Conservation (phyloP, 2,888 invertebrate genomes). For the Aplocera efformata region DNA sequence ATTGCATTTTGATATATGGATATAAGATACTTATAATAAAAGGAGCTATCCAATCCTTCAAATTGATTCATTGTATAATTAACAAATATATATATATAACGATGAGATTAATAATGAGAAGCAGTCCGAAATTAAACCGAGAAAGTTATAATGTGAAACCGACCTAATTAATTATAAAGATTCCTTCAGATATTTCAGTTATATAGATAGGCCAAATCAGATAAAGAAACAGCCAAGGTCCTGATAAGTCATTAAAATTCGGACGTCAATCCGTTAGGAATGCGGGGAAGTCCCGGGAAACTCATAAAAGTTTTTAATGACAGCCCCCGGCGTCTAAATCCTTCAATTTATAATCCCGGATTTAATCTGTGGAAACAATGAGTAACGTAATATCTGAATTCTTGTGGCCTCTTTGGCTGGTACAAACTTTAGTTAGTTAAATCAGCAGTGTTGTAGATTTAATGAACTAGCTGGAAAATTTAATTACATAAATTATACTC, state of each 20-base stretch:
- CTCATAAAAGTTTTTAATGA: slow-evolving; percentile 63
- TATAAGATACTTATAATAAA: not conserved
- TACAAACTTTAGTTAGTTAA: too few relatives aligned
- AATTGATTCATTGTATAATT: too few relatives aligned
- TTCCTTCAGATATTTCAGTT: not conserved
- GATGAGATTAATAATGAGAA: too few relatives aligned
- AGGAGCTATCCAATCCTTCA: too few relatives aligned
- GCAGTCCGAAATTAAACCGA: slow-evolving; percentile 4
- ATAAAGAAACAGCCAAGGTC: slow-evolving; percentile 11
- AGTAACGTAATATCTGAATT: slow-evolving; percentile 19
- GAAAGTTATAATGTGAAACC: slow-evolving; percentile 11
- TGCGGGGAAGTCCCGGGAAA: slow-evolving; percentile 42
- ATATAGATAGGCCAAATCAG: slow-evolving; percentile 14
- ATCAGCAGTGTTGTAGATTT: not conserved
- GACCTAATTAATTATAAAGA: slow-evolving; percentile 4
- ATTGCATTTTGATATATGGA: not conserved
- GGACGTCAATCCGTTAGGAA: slow-evolving; percentile 44
- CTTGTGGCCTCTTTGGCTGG: slow-evolving; percentile 2
- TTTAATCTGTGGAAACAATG: slow-evolving; percentile 37
- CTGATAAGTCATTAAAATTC: slow-evolving; percentile 46
- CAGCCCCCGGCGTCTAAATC: slow-evolving; percentile 42
- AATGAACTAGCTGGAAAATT: not conserved
- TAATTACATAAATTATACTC: too few relatives aligned
- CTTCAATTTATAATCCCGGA: slow-evolving; percentile 45
- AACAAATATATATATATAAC: too few relatives aligned